These are phyloP conservation scores for Paraescarpia echinospica DNA, from an alignment of 1,140 invertebrate genomes.

Conservation along the genomic window DNA sequence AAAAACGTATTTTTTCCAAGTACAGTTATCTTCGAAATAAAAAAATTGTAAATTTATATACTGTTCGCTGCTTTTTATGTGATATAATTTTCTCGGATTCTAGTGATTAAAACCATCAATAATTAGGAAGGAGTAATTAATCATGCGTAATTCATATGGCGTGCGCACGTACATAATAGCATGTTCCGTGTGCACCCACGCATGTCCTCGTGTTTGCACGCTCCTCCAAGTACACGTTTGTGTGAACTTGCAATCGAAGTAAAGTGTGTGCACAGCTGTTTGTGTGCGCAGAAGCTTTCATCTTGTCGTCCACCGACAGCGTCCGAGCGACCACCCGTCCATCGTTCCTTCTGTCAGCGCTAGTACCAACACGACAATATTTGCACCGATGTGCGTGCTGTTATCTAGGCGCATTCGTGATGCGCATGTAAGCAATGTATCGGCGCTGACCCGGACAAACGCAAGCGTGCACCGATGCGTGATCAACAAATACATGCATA, in stretches of 20 bases:
- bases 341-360: neutral
- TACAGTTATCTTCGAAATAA: too few species aligned
- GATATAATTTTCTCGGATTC: neutral
- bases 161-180: neutral
- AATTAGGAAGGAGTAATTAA: neutral
- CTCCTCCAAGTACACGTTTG: neutral
- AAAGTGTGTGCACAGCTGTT: neutral
- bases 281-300: neutral
- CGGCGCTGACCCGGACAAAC: neutral
- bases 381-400: neutral
- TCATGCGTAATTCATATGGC: neutral
- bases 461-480: neutral
- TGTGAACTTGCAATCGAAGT: neutral
- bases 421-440: neutral
- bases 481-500: neutral
- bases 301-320: neutral
- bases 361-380: neutral
- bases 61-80: too few species aligned
- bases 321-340: neutral
- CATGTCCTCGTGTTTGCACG: neutral
- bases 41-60: too few species aligned
- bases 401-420: neutral
- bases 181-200: neutral
- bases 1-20: too few species aligned
- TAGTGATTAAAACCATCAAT: neutral